These are phyloP conservation scores for Charina bottae DNA, from an alignment of 2,113 vertebrate genomes.

Conservation along the genomic window DNA sequence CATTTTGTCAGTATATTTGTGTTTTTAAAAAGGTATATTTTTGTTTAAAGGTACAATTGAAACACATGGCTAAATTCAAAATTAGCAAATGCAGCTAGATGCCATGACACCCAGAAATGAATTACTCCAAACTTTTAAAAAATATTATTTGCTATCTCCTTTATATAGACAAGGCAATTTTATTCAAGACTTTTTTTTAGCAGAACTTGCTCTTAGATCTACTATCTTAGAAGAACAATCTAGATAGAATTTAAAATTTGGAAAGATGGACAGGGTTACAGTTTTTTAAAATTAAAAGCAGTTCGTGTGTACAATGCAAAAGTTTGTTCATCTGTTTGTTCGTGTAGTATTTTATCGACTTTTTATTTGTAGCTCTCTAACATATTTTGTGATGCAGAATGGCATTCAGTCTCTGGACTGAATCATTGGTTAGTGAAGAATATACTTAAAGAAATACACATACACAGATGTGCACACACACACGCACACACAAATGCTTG, in stretches of 20 bases:
- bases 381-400: background rate
- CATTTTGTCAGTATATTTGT: background rate
- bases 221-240: conserved; percentile 42
- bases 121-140: background rate
- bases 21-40: background rate
- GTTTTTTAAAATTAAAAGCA: conserved; percentile 32
- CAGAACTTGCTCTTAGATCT: conserved; percentile 27
- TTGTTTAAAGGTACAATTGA: background rate
- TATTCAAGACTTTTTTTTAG: conserved; percentile 2
- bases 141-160: background rate
- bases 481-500: background rate
- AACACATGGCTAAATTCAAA: conserved; percentile 5
- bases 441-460: background rate
- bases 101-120: background rate
- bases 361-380: background rate
- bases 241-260: conserved; percentile 53
- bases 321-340: background rate
- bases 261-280: conserved; percentile 43
- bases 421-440: conserved; percentile 24
- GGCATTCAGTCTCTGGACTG: conserved; percentile 18
- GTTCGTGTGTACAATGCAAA: background rate
- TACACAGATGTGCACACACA: background rate
- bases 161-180: background rate
- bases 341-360: background rate
- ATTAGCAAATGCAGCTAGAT: background rate